These are phyloP conservation scores for Mesoclemmys tuberculata DNA, from an alignment of 2,113 vertebrate species.

Conservation along the genomic window DNA sequence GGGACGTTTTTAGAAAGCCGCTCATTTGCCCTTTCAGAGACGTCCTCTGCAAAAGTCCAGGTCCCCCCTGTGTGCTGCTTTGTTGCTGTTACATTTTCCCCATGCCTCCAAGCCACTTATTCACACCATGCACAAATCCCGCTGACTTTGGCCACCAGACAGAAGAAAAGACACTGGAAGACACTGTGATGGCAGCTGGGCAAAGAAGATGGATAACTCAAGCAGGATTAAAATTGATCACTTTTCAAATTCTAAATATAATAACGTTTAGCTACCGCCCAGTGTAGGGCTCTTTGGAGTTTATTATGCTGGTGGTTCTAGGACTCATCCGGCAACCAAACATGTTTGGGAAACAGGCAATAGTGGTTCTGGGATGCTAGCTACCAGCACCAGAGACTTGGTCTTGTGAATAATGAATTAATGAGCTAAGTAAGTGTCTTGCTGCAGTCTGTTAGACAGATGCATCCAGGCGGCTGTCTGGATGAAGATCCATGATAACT, in stretches of 20 bases:
- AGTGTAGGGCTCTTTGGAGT: rapidly evolving
- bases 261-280: neutral
- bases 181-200: rapidly evolving
- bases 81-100: neutral
- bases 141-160: rapidly evolving
- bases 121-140: rapidly evolving
- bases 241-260: neutral
- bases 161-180: neutral
- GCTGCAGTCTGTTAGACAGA: neutral
- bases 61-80: neutral
- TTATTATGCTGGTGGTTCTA: rapidly evolving
- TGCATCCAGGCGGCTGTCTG: neutral
- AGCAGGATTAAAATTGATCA: neutral
- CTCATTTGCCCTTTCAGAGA: neutral
- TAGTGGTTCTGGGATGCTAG: neutral
- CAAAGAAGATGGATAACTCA: neutral
- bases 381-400: neutral
- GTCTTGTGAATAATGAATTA: conserved; percentile 20
- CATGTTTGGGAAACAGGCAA: neutral
- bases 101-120: neutral
- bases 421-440: conserved; percentile 6
- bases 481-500: neutral
- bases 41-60: neutral
- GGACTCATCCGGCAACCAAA: neutral
- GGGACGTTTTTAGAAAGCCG: neutral